Base-by-base conservation (phyloP, 2,113 vertebrate species). In the Trematomus loennbergii region DNA sequence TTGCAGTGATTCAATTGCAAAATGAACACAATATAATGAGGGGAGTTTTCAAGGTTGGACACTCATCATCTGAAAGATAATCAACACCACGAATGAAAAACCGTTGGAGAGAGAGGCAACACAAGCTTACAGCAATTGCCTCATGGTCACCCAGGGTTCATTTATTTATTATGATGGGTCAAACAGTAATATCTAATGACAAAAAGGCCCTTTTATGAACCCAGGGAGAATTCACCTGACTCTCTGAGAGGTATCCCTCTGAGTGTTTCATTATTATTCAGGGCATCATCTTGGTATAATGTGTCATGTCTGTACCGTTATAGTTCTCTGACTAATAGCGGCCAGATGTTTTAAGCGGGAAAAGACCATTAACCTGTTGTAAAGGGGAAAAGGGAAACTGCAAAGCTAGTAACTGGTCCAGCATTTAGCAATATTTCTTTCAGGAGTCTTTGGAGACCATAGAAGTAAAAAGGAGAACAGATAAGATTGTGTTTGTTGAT, bases 31-130 rank as follows among this genome's bases (percentile, higher is more conserved):
- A 13, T 40, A 10, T 52, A 59, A 73, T 54, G 6, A 60, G 9
- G 17, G 20, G 7, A 7, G 18, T 74, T 66, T 46, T 20, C 46
- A 64, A 78, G 69, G 63, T 74, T 48, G 43, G 2, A 52, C 17
- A 40, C 48, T 43, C 74, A 81, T 78, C 64, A 60, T 63, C 20
- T 62, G 4, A 0, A 55, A 63, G 22, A 59, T 58, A 58, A 78
- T 54, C 17, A 49, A 43, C 29, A 29, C 6, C 52, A 5, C 55
- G 57, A 58, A 52, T 13, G 12, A 49, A 12, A 22, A 9, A 18
- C 25, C 15, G 25, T 52, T 18, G 29, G 36, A 59, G 29, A 66
- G 60, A 45, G 20, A 13, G 49, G 10, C 17, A 46, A 53, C 52
- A 65, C n/a, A 64, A 64, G 43, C 15, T 43, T 48, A 20, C 16